Evolutionary conservation across 2,797 vertebrate genomes (phyloP), one percentile per base, ranked within the genome.

Genomic region (Poeciliopsis infans): DNA sequence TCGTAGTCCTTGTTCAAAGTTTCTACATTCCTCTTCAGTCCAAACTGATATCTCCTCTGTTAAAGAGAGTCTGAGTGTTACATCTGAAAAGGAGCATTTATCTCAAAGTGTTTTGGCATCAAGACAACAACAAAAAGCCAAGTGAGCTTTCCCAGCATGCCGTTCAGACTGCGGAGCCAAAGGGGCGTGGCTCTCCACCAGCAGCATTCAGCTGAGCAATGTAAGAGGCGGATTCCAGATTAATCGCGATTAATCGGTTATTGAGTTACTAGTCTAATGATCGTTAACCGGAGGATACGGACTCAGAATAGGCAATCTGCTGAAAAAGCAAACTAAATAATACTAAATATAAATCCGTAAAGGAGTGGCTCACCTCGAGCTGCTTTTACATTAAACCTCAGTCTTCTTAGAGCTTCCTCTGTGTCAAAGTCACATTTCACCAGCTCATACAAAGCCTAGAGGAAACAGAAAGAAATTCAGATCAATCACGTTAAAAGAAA

Each of bases 361-460:
- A 28, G 0, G 4, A 6, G 0, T 15, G 51, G 18, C 94, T 96
- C 93, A 99, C 98, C 98, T 96, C 97, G 96, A 83, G 97, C 97
- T 89, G 97, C 97, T 92, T 98, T 99, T 36, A 98, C 97, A 79
- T 98, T 98, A 89, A 98, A 98, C 80, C 95, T 96, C 83, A 99
- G 92, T 95, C 97, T 97, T 88, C 97, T 95, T 74, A 99, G 93
- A 86, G 98, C 98, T 92, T 99, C 98, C 83, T 99, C 98, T 73
- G 97, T 95, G 88, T 99, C 97, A 95, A 98, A 99, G 91, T 96
- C 97, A 94, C 98, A 99, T 90, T 99, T 98, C 75, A 99, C 97
- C 80, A 99, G 95, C 85, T 99, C 98, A 91, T 98, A 99, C 25
- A 99, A 93, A 0, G 98, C 98, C 98, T 99, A 81, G 6, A 83